Evolutionary conservation across 1,140 invertebrate species (phyloP).

Genomic region (Drosophila serrata): DNA sequence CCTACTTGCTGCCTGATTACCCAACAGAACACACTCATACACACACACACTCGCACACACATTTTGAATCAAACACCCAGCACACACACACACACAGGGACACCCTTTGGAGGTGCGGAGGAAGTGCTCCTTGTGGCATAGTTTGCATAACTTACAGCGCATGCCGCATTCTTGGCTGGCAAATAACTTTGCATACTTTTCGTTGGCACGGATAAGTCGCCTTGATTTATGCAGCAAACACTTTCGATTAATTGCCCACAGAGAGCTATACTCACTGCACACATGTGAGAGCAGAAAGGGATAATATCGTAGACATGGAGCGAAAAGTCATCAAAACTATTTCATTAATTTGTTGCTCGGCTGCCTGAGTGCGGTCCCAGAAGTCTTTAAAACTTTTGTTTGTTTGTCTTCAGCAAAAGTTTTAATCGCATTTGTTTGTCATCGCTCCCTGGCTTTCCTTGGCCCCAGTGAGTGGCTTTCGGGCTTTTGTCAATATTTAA

Average conservation of each 20-base stretch:
- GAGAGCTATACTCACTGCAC: conserved; percentile 38
- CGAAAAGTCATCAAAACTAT: conserved; percentile 51
- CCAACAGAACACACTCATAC: conserved; percentile 38
- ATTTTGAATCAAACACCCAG: conserved; percentile 5
- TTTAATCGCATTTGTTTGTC: conserved; percentile 67
- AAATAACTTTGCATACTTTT: conserved; percentile 76
- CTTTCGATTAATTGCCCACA: conserved; percentile 52
- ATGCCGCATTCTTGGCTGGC: conserved; percentile 69
- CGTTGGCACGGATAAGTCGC: conserved; percentile 49
- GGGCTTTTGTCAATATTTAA: conserved; percentile 38
- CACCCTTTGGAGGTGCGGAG: background rate
- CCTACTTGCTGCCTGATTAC: conserved; percentile 78
- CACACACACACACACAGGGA: conserved; percentile 13
- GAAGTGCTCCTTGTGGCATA: conserved; percentile 49
- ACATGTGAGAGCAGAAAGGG: conserved; percentile 15
- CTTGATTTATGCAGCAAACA: conserved; percentile 73
- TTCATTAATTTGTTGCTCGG: conserved; percentile 62
- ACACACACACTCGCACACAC: background rate
- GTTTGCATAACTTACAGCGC: conserved; percentile 68
- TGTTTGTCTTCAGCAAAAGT: conserved; percentile 62
- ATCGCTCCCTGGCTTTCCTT: background rate
- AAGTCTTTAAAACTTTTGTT: conserved; percentile 62
- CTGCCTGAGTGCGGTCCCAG: conserved; percentile 27
- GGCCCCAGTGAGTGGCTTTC: conserved; percentile 5
- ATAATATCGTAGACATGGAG: background rate